phyloP scores from a whole-genome alignment of 2,888 invertebrate species.

The Aquatica leii region DNA sequence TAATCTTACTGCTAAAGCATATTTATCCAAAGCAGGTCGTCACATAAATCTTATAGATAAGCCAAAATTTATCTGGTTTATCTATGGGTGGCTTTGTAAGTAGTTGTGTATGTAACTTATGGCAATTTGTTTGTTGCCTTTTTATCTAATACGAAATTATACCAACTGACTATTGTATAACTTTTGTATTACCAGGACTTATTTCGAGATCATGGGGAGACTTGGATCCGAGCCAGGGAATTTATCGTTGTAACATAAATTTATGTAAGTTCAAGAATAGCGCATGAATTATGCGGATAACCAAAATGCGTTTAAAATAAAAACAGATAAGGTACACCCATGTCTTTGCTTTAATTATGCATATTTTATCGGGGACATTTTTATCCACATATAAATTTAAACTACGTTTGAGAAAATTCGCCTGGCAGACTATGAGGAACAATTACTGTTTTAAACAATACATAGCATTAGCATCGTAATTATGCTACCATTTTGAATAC shows the following conservation, averaged over 20 bases:
- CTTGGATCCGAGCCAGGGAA: slow-evolving; percentile 19
- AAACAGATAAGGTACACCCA: no score
- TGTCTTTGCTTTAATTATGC: no score
- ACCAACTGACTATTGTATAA: no score
- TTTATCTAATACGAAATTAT: no score
- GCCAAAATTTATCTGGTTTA: slow-evolving; percentile 18
- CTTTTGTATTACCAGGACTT: neutral
- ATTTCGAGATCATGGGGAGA: slow-evolving; percentile 2
- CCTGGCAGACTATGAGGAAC: neutral
- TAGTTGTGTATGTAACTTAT: no score
- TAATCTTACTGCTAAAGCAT: no score
- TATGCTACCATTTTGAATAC: slow-evolving; percentile 4
- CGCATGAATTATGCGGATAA: neutral
- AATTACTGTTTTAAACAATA: slow-evolving; percentile 8
- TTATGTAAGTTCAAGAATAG: slow-evolving; percentile 23
- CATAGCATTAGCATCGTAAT: slow-evolving; percentile 13
- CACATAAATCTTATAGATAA: slow-evolving; percentile 16
- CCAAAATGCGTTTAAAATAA: no score
- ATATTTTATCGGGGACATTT: no score
- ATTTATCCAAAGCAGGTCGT: slow-evolving; percentile 17
- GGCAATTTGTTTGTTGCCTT: no score
- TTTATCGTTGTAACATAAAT: slow-evolving; percentile 12
- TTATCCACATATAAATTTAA: no score
- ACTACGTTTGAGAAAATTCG: no score
- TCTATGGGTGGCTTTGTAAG: no score